A percentile compares a stretch with the other conserved stretches of the same genome.
Conservation (phyloP, 2,888 invertebrate genomes). For the Napeogenes sylphis region DNA sequence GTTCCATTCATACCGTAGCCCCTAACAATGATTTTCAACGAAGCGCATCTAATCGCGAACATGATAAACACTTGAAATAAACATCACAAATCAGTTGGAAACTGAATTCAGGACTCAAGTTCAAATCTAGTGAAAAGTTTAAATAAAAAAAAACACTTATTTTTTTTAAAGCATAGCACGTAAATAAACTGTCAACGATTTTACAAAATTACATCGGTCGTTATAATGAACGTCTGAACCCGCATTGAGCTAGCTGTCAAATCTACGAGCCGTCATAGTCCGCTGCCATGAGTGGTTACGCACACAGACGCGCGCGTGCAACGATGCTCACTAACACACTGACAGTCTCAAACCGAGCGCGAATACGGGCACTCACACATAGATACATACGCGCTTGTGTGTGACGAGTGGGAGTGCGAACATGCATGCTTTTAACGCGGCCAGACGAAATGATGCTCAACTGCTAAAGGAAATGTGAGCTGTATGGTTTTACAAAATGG, state of each 20-base stretch:
- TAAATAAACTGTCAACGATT: constrained; percentile 64
- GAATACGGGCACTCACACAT: constrained; percentile 63
- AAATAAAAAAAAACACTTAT: constrained; percentile 31
- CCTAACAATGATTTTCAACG: constrained; percentile 61
- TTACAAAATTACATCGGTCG: constrained; percentile 70
- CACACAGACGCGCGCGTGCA: constrained; percentile 68
- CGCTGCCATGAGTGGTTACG: constrained; percentile 74
- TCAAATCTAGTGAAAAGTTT: constrained; percentile 61
- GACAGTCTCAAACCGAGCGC: constrained; percentile 69
- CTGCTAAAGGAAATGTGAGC: constrained; percentile 64
- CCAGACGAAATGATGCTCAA: constrained; percentile 74
- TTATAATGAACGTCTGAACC: constrained; percentile 77
- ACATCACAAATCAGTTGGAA: constrained; percentile 68
- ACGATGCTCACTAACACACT: constrained; percentile 71
- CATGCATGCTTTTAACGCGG: constrained; percentile 76
- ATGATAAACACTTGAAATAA: constrained; percentile 61
- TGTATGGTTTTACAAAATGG: constrained; percentile 71
- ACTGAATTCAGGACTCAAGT: constrained; percentile 46
- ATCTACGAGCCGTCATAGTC: constrained; percentile 79
- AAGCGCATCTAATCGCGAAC: constrained; percentile 68
- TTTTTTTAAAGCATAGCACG: constrained; percentile 44
- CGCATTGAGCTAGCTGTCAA: constrained; percentile 79
- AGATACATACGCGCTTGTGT: constrained; percentile 67
- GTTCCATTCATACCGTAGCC: constrained; percentile 66
- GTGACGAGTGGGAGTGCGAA: constrained; percentile 76